Evolutionary conservation across 2,888 invertebrate species (phyloP).

Genomic region (Loripinus fragilis): DNA sequence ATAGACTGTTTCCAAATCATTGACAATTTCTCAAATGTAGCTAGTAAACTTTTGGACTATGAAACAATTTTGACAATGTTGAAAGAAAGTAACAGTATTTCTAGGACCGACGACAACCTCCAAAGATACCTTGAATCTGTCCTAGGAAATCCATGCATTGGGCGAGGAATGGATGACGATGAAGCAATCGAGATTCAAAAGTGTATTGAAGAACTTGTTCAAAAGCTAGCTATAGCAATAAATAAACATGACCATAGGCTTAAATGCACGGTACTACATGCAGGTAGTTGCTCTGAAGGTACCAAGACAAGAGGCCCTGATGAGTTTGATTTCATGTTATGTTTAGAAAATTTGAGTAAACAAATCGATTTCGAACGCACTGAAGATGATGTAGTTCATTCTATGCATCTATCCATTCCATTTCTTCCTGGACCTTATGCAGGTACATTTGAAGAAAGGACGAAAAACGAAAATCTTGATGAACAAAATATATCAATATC

Average conservation of each 20-base stretch:
- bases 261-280: conserved; percentile 39
- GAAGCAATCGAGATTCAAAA: conserved; percentile 46
- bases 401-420: background rate
- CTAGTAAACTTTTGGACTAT: conserved; percentile 23
- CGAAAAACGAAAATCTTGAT: background rate
- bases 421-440: background rate
- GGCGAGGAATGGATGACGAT: conserved; percentile 25
- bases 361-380: conserved; percentile 25
- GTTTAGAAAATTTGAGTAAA: conserved; percentile 44
- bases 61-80: conserved; percentile 24
- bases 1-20: background rate
- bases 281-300: conserved; percentile 53
- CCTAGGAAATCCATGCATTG: conserved; percentile 23
- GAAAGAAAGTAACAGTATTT: conserved; percentile 10
- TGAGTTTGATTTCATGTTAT: conserved; percentile 56
- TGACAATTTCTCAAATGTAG: conserved; percentile 23
- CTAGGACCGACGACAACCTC: conserved; percentile 2
- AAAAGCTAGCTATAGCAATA: conserved; percentile 30
- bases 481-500: conserved; percentile 29
- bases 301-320: conserved; percentile 49
- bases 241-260: conserved; percentile 34
- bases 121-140: conserved; percentile 17
- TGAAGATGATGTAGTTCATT: conserved; percentile 11
- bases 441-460: background rate
- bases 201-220: conserved; percentile 34